Evolutionary conservation across 2,797 vertebrate species (phyloP), one percentile per base, ranked within the genome.

Genomic region (Brotogeris chrysoptera): DNA sequence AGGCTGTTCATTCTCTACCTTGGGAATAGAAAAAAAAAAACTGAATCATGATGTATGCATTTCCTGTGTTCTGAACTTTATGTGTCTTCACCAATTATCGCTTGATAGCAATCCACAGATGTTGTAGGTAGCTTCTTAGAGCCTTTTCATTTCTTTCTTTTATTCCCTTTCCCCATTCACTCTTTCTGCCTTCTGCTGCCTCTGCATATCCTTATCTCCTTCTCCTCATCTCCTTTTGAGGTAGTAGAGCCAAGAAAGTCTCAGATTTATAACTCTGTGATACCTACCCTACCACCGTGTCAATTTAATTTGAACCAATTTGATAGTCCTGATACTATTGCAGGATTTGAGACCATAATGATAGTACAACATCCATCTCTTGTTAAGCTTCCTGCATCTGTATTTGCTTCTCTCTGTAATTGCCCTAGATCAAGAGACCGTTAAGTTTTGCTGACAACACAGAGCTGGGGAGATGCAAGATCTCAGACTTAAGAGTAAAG

Each of bases 361-460:
- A 86, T 68, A 88, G 69, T 61, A 97, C 96, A 97, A 92, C 64
- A 94, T 87, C 81, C 38, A 5, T 90, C 92, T 93, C 97, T 97
- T 97, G 97, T 98, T 97, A 98, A 95, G 93, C 74, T 81, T 92
- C 93, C 91, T 86, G 66, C 86, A 94, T 88, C 89, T 47, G 83
- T 90, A 96, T 64, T 97, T 97, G 96, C 96, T 97, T 94, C 92
- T 94, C 89, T 93, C 95, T 96, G 96, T 97, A 98, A 98, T 97
- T 98, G 97, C 95, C 97, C 96, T 96, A 97, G 97, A 98, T 97
- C 97, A 95, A 95, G 96, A 97, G 96, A 95, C 97, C 66, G 39
- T 97, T 98, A 97, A 39, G 55, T 97, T 98, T 97, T 98, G 98
- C 98, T 98, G 97, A 98, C 97, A 97, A 69, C 78, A 96, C 97